Base-by-base conservation (phyloP, 2,888 invertebrate species). In the Corythucha ciliata region DNA sequence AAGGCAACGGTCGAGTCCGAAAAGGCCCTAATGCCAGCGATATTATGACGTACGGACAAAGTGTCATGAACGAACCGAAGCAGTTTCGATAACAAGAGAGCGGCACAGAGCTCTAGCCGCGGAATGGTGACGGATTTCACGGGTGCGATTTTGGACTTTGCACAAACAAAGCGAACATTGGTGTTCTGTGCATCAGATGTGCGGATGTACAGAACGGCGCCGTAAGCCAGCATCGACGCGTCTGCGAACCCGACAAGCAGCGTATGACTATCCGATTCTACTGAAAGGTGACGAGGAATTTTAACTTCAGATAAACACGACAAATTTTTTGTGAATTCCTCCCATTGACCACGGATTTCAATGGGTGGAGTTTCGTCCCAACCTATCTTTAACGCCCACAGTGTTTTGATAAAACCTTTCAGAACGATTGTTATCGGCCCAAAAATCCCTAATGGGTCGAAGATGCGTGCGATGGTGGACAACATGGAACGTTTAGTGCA, bases 401-500 rank as follows among this genome's bases (percentile, higher is more conserved):
- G 40, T 14, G 6, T 20, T 21, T 40, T 40, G 40, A 40, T 40
- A 8, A 40, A 21, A 21, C 18, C 24, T 14, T 40, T 40, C 6
- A 24, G 22, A 6, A 40, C 40, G 21, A 21, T 40, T 16, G 14
- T 40, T 8, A 46, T 34, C 7, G 46, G 32, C 21, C 24, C 7
- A 8, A 46, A n/a, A 7, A 46, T 20, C 6, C 46, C 46, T 5
- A 46, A 22, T 18, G 46, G 46, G 33, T 46, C 46, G 14, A 46
- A 46, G 8, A 46, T 46, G 6, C 22, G 21, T 7, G 33, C 46
- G 7, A 46, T 12, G 20, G 34, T 8, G 6, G 46, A 46, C 8
- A 40, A 33, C n/a, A 46, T 16, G 7, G 8, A 20, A 7, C 46
- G 14, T 20, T 40, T 40, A 8, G 40, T 40, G 40, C 40, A 40